Conservation (phyloP, 1,140 invertebrate genomes). For the Steinernema feltiae region DNA sequence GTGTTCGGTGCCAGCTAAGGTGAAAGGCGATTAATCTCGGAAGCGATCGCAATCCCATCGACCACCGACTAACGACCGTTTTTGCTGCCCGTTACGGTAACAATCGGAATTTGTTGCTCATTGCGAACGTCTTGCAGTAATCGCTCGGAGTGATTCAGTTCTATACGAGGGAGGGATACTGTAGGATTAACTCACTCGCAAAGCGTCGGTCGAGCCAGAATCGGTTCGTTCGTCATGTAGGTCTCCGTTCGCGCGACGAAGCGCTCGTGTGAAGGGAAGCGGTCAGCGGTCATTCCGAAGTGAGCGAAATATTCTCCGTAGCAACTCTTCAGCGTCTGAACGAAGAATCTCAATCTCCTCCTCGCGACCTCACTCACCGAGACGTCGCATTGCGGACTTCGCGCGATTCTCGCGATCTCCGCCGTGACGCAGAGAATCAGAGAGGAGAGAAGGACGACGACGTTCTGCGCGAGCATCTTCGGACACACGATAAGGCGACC, state of each 20-base stretch:
- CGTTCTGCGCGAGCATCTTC: no score
- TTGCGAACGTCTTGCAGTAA: no score
- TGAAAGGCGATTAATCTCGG: background rate
- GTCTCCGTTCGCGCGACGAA: background rate
- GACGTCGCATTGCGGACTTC: background rate
- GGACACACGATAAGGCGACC: no score
- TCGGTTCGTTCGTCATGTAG: background rate
- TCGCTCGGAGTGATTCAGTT: no score
- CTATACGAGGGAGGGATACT: background rate
- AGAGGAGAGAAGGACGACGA: no score
- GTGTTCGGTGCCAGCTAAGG: background rate
- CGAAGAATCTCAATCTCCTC: no score
- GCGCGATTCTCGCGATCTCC: no score
- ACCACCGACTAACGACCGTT: background rate
- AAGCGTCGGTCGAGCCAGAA: background rate
- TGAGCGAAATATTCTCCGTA: background rate
- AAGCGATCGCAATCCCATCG: background rate
- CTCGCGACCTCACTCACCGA: background rate
- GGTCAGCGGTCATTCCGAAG: background rate
- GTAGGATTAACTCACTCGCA: background rate
- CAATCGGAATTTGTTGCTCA: no score
- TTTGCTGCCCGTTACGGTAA: background rate
- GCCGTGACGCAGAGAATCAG: no score
- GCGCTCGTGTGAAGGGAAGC: background rate
- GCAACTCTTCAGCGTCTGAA: background rate